Base-by-base conservation (phyloP, 2,113 vertebrate genomes). In the Anoura caudifer region DNA sequence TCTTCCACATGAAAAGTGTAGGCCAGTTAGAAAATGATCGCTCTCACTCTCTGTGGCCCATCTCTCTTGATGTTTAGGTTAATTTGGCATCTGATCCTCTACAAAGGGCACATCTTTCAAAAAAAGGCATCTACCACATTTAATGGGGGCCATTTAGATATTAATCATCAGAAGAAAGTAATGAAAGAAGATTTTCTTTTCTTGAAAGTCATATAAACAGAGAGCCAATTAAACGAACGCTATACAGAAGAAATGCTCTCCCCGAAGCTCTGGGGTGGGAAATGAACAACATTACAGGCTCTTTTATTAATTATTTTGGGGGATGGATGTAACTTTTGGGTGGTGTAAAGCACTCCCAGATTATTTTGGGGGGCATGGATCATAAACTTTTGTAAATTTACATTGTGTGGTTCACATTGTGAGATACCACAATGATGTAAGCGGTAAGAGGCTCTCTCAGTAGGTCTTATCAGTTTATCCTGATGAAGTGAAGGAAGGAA, bases 251-350 rank as follows among this genome's bases (percentile, higher is more conserved):
- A 81, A 65, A 31, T 36, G 2, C 33, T 59, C n/a, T 93, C 43
- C 63, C 28, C 89, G 15, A 63, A 90, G 6, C 7, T 36, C 15
- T 81, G 31, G 10, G 4, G 31, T 84, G 31, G 17, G 43, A 91
- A 72, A 45, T 47, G 16, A 92, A 15, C 28, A 83, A 36, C 20
- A 69, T 91, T 59, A 73, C 2, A 92, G 22, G 11, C 1, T 91
- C 31, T 89, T 90, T 16, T 73, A 52, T 92, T 88, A 45, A 94
- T 91, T 89, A 83, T 88, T 97, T 91, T 75, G 10, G 33, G 77
- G 28, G 8, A 50, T 85, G 15, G 43, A 75, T 85, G 0, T 75
- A 90, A 81, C 14, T 75, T 88, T 90, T 61, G 16, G 22, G 38
- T 65, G 33, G 5, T 33, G 14, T 14, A 54, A 82, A 33, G 5